Evolutionary conservation across 2,888 invertebrate genomes (phyloP), one percentile per base, ranked within the genome.

Genomic region (Parapristionchus giblindavisi): DNA sequence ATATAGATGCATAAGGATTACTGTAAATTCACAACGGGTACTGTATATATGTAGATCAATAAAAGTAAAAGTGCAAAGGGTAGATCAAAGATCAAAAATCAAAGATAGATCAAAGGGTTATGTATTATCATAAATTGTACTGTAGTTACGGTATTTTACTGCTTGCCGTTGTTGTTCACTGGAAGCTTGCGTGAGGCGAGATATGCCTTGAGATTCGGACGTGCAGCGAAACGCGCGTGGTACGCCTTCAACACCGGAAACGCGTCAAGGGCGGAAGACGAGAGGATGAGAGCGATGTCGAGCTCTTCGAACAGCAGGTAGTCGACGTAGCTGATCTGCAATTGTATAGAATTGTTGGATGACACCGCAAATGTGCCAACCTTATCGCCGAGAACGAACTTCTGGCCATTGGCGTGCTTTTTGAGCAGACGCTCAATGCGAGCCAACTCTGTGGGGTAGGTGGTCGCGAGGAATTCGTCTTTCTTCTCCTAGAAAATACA

Each of bases 281-380:
- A 75, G 52, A 85, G 78, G 36, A 81, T 75, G 43, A 81, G 77
- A 60, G 78, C 77, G 43, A 81, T 77, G 79, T 85, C 83, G 56
- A 84, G 79, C 63, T 81, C 80, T 60, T 85, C 85, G 79, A 80
- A 85, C 36, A 84, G 74, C 21, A 77, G 75, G 75, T 85, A 85
- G 75, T 85, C 85, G 3, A 82, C 83, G 76, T 76, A 85, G 61
- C 77, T 76, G 66, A 81, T 77, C 79, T 81, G 65, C 14, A 79
- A 76, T 29, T 40, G 24, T 54, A 29, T 40, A 17, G 27, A 56
- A 27, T 29, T 14, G 24, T 29, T 60, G 5, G 8, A 60, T 27
- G 8, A 32, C 27, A 14, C 21, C 48, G 11, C 48, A 48, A 21
- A 48, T 36, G 34, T 60, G 43, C 3, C 3, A 5, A 79, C 76